Evolutionary conservation across 2,113 vertebrate genomes (phyloP), one percentile per base, ranked within the genome.

Genomic region (Pteruthius melanotis): DNA sequence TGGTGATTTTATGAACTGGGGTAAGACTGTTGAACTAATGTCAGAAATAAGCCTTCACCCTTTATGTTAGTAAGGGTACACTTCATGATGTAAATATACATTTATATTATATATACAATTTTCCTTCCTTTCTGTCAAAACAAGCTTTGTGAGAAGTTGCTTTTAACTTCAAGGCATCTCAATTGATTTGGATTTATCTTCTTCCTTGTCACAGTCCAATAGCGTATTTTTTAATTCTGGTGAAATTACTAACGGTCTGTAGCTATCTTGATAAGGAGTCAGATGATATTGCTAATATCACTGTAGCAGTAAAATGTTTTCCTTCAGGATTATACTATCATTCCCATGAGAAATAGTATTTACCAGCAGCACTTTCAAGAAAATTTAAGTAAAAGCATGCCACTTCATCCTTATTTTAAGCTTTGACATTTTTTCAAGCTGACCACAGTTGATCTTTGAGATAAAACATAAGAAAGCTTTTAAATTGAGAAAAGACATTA

Each of bases 401-500:
- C 50, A 57, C 37, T 95, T 90, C n/a, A 64, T 78, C 23, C 40
- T 87, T 91, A 71, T 64, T 95, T 95, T 86, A 92, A 90, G 60
- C 26, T 86, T 92, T 77, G 47, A 86, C 69, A 83, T 80, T 74
- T 94, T 88, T 85, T 63, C 61, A 80, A 35, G 40, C 42, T 96
- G 71, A 77, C 66, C 45, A 63, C 39, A 40, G 31, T 21, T 88
- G 87, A 96, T 92, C 68, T 80, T 90, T 92, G 89, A 70, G 71
- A 86, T 92, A 92, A 93, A 52, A 75, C 53, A 83, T 54, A 70
- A 93, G 45, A 90, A 92, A 87, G n/a, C 23, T 91, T 91, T 90
- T 50, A 88, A 88, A 93, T 19, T 45, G 49, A 96, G 88, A 93
- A 80, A 96, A 86, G 64, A 56, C 2, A 3, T 78, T 91, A 86